phyloP scores from a whole-genome alignment of 2,888 invertebrate genomes.

The Cryptus viduatorius region DNA sequence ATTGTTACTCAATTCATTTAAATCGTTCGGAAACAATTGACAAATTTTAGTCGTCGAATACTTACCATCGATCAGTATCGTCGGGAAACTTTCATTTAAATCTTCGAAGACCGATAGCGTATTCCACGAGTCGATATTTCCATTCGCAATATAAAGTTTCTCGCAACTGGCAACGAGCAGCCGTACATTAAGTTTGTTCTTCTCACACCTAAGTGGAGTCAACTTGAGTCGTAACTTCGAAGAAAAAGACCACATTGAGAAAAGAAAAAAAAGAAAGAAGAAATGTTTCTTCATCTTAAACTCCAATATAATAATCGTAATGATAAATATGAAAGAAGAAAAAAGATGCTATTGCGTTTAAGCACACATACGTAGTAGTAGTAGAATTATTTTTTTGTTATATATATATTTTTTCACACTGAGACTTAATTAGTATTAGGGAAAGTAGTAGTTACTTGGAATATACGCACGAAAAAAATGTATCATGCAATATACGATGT shows the following conservation, averaged over 20 bases:
- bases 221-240: constrained; percentile 72
- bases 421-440: constrained; percentile 30
- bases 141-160: constrained; percentile 87
- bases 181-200: constrained; percentile 86
- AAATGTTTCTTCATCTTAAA: too few species aligned
- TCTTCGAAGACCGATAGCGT: constrained; percentile 86
- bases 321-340: neutral
- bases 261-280: constrained; percentile 10
- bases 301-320: neutral
- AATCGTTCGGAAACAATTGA: neutral
- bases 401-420: neutral
- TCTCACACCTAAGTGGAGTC: constrained; percentile 83
- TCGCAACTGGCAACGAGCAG: constrained; percentile 85
- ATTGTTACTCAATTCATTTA: neutral
- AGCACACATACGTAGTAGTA: neutral
- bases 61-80: constrained; percentile 79
- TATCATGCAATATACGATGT: constrained; percentile 11
- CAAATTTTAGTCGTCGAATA: neutral
- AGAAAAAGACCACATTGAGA: neutral
- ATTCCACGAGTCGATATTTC: constrained; percentile 88
- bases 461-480: constrained; percentile 6
- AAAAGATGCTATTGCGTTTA: constrained; percentile 13
- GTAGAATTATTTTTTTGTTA: constrained; percentile 43
- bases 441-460: neutral
- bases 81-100: constrained; percentile 75